Evolutionary conservation across 2,797 vertebrate species (phyloP), one percentile per base, ranked within the genome.

Genomic region (Antrozous pallidus): DNA sequence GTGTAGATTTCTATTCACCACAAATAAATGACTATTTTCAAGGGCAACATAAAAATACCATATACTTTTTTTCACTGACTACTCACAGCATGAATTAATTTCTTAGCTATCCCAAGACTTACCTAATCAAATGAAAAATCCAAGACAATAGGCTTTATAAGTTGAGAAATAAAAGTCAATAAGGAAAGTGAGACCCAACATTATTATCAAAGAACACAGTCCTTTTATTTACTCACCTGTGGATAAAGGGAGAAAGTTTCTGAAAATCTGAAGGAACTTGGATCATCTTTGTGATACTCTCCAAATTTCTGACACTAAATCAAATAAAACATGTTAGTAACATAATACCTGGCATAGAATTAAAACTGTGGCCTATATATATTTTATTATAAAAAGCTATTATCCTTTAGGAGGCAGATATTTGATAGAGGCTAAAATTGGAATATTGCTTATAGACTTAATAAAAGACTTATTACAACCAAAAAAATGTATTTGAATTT

Each of bases 241-340:
- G 99, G 99, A 90, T 99, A 99, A 96, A 99, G 98, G 7, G 99
- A 99, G 97, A 99, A 99, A 1, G 99, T 99, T 98, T 99, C 99
- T 0, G 99, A 99, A 98, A 99, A 99, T 94, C 99, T 98, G 98
- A 99, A 99, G 93, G 99, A 99, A 98, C 98, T 99, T 24, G 99
- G 99, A 92, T 99, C 99, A 42, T 99, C 99, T 97, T 99, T 99
- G 98, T 99, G 99, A 96, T 99, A 99, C 90, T 99, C 99, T 97
- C 99, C 99, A 98, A 99, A 99, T 98, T 99, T 99, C 98, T 99
- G 99, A 98, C 99, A 99, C 99, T 99, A 47, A 49, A 95, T 45
- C 54, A 95, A 97, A 96, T 80, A 88, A 90, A 95, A 97, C 82
- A 58, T 14, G 56, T 90, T 54, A 95, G 88, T 65, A 61, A 49